Evolutionary conservation across 2,797 vertebrate genomes (phyloP).

Genomic region (Notolabrus celidotus): DNA sequence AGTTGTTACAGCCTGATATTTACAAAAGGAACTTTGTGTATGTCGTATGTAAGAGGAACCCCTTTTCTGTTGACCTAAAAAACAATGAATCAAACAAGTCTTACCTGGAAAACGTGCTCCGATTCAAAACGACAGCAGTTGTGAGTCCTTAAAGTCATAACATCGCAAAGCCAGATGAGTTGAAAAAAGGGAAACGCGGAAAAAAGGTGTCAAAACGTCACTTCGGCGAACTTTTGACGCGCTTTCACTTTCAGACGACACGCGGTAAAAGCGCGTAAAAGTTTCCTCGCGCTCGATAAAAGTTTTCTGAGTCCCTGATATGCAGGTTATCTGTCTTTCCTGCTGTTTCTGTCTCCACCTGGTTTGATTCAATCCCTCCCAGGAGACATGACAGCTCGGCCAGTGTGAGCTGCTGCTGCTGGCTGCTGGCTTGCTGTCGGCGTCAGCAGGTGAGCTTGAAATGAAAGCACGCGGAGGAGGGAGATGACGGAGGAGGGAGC

Average conservation of each 20-base stretch:
- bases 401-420: conserved; percentile 8
- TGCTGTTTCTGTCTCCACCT: conserved; percentile 14
- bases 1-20: background rate
- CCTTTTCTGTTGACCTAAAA: background rate
- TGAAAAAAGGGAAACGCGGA: background rate
- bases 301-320: background rate
- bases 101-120: conserved; percentile 58
- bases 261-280: background rate
- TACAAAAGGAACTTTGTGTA: conserved; percentile 6
- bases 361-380: conserved; percentile 24
- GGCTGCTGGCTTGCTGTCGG: conserved; percentile 39
- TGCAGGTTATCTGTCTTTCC: background rate
- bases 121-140: background rate
- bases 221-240: conserved; percentile 6
- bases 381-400: conserved; percentile 27
- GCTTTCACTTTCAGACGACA: conserved; percentile 49
- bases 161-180: background rate
- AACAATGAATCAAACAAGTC: background rate
- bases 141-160: conserved; percentile 1
- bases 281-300: background rate
- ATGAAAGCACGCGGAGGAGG: conserved; percentile 44
- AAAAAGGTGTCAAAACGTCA: background rate
- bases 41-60: background rate
- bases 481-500: conserved; percentile 34
- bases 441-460: conserved; percentile 75